Percentiles rank a stretch among this genome's conserved stretches.
phyloP scores from a whole-genome alignment of 1,140 invertebrate species.

The Hirudo medicinalis region DNA sequence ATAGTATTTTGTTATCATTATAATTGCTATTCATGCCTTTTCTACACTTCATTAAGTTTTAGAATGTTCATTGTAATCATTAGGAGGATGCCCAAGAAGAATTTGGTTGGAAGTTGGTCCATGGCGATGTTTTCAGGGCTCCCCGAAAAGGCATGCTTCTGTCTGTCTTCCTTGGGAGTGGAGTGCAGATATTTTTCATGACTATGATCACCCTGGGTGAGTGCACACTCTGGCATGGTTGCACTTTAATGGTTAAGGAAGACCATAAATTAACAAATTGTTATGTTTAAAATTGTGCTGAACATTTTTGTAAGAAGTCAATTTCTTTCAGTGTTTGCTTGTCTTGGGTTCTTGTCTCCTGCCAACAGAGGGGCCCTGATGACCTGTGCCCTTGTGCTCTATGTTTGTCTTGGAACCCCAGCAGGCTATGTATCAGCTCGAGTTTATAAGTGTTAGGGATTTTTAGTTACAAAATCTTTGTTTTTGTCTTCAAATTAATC shows the following conservation, averaged over 20 bases:
- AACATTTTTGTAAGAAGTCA: neutral
- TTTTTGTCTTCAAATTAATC: neutral
- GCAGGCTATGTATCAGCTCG: slow-evolving; percentile 89
- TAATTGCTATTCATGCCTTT: neutral
- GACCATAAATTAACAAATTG: neutral
- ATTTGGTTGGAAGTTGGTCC: slow-evolving; percentile 89
- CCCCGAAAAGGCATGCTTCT: slow-evolving; percentile 92
- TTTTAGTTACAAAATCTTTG: neutral
- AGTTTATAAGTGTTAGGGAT: slow-evolving; percentile 72
- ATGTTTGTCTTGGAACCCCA: slow-evolving; percentile 82
- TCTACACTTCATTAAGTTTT: neutral
- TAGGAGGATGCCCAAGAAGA: slow-evolving; percentile 93
- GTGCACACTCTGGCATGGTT: slow-evolving; percentile 10
- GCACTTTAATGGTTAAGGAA: neutral
- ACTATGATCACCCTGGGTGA: slow-evolving; percentile 48
- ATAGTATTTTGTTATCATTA: neutral
- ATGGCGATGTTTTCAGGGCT: slow-evolving; percentile 49
- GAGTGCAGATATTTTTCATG: slow-evolving; percentile 70
- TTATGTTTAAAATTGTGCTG: neutral
- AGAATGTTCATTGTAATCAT: neutral
- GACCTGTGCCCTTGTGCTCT: slow-evolving; percentile 87
- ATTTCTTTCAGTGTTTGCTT: slow-evolving; percentile 67
- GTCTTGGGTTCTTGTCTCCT: slow-evolving; percentile 90
- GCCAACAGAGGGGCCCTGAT: slow-evolving; percentile 94
- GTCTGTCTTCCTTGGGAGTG: slow-evolving; percentile 83